Base-by-base conservation (phyloP, 2,888 invertebrate species). In the Caenorhabditis sp. region DNA sequence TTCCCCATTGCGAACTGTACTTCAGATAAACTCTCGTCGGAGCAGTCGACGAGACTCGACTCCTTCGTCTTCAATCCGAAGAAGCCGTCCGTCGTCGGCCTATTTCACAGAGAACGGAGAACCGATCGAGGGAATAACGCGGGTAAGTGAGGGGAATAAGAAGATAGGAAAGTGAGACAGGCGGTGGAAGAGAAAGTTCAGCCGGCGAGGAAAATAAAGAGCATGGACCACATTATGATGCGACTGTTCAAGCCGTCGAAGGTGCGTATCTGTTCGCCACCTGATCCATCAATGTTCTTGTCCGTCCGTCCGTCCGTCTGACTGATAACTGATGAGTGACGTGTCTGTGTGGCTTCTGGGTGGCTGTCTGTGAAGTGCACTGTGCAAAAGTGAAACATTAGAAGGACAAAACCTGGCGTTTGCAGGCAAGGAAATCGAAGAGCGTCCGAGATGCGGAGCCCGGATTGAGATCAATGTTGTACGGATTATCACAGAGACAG, bases 381-480 rank as follows among this genome's bases (percentile, higher is more conserved):
- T 30, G 27, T 48, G 32, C 8, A 17, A 56, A 24, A 39, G 26
- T 26, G 17, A 53, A 53, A 4, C 17, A 24, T 7, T 24, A 26
- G 22, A 53, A n/a, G 26, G 22, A 55, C 0, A 22, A 13, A n/a
- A n/a, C n/a, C n/a, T n/a, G n/a, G n/a, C n/a, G 46, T 53, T 73
- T 79, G 17, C 55, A 79, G 79, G 62, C 76, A 1, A 32, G 74
- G 41, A 80, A 80, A 61, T 71, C 82, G 41, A 78, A 82, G 35
- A 75, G 71, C 39, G 77, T 75, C 9, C 55, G 62, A 24, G 65
- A 59, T 53, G 53, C 75, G 45, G 83, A 82, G 53, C 85, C 85
- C 4, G 86, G 86, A 9, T 78, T 86, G 17, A 81, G 86, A 24
- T 82, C 86, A 1, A 83, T 86, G 85, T 77, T 86, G 52, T 86